phyloP scores from a whole-genome alignment of 2,888 invertebrate species.

The Drepanosiphum platanoidis region DNA sequence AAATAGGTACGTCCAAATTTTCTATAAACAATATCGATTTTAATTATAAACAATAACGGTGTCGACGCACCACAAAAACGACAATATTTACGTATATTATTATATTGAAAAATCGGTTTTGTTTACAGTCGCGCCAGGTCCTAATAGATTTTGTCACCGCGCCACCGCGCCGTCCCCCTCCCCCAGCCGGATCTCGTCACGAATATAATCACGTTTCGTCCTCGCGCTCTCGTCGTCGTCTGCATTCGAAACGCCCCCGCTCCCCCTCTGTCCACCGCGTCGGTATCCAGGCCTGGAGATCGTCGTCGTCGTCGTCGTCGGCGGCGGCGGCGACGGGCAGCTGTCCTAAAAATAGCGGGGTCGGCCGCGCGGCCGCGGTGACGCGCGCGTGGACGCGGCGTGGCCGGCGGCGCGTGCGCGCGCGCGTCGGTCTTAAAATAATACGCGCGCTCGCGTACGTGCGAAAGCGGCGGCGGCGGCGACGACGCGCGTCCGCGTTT shows the following conservation, averaged over 20 bases:
- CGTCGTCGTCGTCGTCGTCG: neutral
- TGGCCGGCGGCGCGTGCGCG: neutral
- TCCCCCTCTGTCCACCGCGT: neutral
- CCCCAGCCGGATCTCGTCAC: too few species aligned
- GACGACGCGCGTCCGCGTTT: neutral
- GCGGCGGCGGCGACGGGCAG: neutral
- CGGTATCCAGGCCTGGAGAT: neutral
- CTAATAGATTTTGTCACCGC: too few species aligned
- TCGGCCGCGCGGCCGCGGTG: neutral
- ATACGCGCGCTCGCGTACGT: neutral
- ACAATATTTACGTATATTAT: too few species aligned
- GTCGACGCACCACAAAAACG: too few species aligned
- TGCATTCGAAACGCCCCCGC: too few species aligned
- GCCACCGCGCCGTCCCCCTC: too few species aligned
- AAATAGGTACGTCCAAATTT: too few species aligned
- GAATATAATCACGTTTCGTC: too few species aligned
- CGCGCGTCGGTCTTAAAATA: constrained; percentile 36
- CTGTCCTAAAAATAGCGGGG: neutral
- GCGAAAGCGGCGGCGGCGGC: neutral
- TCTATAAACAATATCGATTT: too few species aligned
- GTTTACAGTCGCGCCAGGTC: too few species aligned
- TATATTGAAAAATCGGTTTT: too few species aligned
- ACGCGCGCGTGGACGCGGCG: neutral
- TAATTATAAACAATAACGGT: too few species aligned
- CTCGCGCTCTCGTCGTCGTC: neutral